A percentile compares a stretch with the other conserved stretches of the same genome.
phyloP scores from a whole-genome alignment of 2,797 vertebrate genomes.

The Carcharodon carcharias region DNA sequence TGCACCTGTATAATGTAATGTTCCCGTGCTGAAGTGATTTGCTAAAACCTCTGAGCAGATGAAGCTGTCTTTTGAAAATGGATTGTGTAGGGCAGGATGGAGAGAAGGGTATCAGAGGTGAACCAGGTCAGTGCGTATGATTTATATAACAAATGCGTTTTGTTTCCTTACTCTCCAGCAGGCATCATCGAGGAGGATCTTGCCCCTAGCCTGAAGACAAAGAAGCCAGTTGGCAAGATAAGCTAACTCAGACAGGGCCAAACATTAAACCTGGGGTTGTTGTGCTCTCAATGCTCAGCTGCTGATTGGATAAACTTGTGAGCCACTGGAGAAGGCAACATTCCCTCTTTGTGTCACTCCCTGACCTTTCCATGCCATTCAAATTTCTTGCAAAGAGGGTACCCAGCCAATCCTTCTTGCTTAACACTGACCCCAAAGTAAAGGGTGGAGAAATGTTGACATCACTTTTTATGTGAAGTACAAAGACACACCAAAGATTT shows the following conservation, averaged over 20 bases:
- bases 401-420: not conserved
- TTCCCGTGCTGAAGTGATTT: not conserved
- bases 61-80: not conserved
- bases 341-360: not conserved
- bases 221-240: not conserved
- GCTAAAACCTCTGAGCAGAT: not conserved
- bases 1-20: not conserved
- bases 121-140: not conserved
- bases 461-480: not conserved
- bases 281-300: not conserved
- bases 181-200: not conserved
- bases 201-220: not conserved
- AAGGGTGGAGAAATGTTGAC: not conserved
- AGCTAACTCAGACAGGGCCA: not conserved
- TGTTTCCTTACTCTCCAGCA: not conserved
- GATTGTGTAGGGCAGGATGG: not conserved
- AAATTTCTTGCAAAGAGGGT: not conserved
- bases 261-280: not conserved
- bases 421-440: not conserved
- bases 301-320: not conserved
- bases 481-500: not conserved
- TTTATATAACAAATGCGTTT: not conserved
- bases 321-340: not conserved
- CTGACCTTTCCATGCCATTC: not conserved
- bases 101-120: not conserved